Conservation (phyloP, 2,113 vertebrate genomes). For the western clawed frog (Xenopus tropicalis) region DNA sequence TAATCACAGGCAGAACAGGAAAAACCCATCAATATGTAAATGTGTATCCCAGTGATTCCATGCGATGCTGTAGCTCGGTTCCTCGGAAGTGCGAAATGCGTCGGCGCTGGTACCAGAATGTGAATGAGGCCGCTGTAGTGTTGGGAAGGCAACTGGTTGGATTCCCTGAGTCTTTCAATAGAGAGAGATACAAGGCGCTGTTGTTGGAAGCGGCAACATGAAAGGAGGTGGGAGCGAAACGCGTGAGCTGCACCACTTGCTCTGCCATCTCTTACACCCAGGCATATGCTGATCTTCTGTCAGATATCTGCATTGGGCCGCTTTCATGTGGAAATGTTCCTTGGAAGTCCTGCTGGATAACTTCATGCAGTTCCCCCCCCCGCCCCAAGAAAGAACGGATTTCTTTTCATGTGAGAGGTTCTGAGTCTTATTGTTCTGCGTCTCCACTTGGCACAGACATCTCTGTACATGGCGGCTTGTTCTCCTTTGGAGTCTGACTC, state of each 20-base stretch:
- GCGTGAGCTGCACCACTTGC: not conserved
- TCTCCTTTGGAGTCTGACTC: not conserved
- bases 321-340: conserved; percentile 38
- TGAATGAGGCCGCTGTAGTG: too few relatives aligned
- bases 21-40: too few relatives aligned
- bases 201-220: conserved; percentile 16
- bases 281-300: conserved; percentile 30
- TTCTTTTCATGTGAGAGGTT: conserved; percentile 27
- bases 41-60: too few relatives aligned
- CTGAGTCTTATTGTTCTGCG: conserved; percentile 8
- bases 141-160: too few relatives aligned
- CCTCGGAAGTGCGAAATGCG: too few relatives aligned
- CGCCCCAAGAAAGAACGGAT: not conserved
- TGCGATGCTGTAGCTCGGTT: too few relatives aligned
- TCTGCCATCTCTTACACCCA: conserved; percentile 5
- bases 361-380: conserved; percentile 11
- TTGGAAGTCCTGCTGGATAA: conserved; percentile 24
- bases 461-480: not conserved
- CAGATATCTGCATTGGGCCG: conserved; percentile 11
- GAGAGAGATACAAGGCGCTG: not conserved
- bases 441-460: not conserved
- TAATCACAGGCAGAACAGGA: too few relatives aligned
- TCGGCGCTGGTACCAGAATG: too few relatives aligned
- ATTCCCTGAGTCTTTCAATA: not conserved
- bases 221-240: not conserved